A percentile compares a stretch with the other conserved stretches of the same genome.
Conservation (phyloP, 2,888 invertebrate species). For the Mesorhabditis spiculigera region DNA sequence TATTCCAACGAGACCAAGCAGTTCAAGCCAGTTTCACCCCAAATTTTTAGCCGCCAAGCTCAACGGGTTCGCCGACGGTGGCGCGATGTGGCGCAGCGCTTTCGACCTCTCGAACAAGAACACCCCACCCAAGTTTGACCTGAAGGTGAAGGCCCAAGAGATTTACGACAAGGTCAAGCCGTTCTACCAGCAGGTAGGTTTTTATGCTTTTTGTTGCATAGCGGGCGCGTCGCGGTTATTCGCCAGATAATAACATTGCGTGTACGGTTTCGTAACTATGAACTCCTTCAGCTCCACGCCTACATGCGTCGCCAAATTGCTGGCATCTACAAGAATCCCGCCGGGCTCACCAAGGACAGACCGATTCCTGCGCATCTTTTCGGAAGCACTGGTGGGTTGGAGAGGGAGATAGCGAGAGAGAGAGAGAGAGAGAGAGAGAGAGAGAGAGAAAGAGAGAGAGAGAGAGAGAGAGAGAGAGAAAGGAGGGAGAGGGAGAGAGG, state of each 20-base stretch:
- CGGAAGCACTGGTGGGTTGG: slow-evolving; percentile 27
- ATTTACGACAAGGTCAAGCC: slow-evolving; percentile 49
- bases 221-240: background rate
- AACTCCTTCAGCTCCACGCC: slow-evolving; percentile 47
- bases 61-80: slow-evolving; percentile 55
- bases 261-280: background rate
- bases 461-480: no score
- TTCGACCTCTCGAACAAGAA: slow-evolving; percentile 50
- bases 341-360: slow-evolving; percentile 46
- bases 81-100: slow-evolving; percentile 56
- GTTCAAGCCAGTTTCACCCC: background rate
- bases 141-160: slow-evolving; percentile 44
- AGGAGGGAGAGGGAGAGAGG: no score
- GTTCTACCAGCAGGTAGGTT: slow-evolving; percentile 50
- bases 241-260: background rate
- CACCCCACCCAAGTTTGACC: slow-evolving; percentile 30
- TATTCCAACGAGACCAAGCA: background rate
- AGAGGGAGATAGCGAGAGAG: no score
- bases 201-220: background rate
- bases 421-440: no score
- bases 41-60: slow-evolving; percentile 43
- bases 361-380: slow-evolving; percentile 59
- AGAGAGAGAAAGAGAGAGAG: no score
- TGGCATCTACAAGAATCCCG: slow-evolving; percentile 45
- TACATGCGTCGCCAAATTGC: slow-evolving; percentile 55